These are phyloP conservation scores for Dromius quadrimaculatus DNA, from an alignment of 2,888 invertebrate species.

Conservation along the genomic window DNA sequence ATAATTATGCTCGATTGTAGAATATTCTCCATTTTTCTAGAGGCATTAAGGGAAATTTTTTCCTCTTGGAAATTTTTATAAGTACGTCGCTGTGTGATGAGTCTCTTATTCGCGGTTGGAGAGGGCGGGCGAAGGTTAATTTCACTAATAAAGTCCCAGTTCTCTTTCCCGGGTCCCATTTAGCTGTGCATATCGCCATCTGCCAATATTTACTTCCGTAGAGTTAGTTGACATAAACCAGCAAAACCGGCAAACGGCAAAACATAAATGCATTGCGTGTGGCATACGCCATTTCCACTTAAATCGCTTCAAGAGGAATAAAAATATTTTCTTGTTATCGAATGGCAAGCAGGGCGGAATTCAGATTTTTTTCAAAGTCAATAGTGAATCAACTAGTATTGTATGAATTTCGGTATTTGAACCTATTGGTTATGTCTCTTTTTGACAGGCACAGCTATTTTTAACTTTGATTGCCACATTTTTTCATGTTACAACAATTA, in stretches of 20 bases:
- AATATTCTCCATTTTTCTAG: no score
- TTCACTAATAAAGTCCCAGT: slow-evolving; percentile 64
- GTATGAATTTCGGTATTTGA: no score
- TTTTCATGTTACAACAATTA: no score
- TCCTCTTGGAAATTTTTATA: no score
- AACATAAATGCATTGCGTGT: not conserved
- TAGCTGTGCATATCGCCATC: slow-evolving; percentile 54
- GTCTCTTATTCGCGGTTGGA: not conserved
- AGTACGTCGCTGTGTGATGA: no score
- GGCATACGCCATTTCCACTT: slow-evolving; percentile 57
- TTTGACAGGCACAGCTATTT: no score
- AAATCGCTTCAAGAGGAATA: slow-evolving; percentile 63
- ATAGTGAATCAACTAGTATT: no score
- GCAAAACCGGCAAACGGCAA: slow-evolving; percentile 60
- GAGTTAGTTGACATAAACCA: slow-evolving; percentile 66
- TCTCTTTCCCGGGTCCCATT: slow-evolving; percentile 45
- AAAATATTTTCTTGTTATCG: slow-evolving; percentile 64
- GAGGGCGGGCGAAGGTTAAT: slow-evolving; percentile 61
- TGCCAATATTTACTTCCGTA: slow-evolving; percentile 65
- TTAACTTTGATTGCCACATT: no score
- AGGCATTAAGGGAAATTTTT: no score
- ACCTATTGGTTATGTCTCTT: no score
- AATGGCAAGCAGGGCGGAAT: not conserved
- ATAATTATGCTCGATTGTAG: no score
- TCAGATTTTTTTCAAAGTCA: not conserved